These are phyloP conservation scores for Mesorhabditis belari DNA, from an alignment of 2,888 invertebrate species.

Conservation along the genomic window DNA sequence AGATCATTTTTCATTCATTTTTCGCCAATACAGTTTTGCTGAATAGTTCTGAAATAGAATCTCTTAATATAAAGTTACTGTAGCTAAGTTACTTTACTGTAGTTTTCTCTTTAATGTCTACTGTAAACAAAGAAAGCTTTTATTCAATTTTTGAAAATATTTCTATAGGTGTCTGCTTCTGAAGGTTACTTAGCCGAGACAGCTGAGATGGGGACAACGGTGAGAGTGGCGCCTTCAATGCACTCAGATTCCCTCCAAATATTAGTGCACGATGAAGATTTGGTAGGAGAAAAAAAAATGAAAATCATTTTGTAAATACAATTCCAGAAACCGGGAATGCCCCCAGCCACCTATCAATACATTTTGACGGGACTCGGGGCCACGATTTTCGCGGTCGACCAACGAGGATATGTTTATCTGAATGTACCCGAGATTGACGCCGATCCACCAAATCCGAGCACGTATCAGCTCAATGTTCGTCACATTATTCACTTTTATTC, in stretches of 20 bases:
- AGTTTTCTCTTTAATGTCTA: not conserved
- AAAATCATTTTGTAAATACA: not conserved
- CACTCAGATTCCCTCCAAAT: conserved; percentile 48
- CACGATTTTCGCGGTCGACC: conserved; percentile 52
- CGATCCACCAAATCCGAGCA: conserved; percentile 44
- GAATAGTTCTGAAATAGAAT: too few relatives aligned
- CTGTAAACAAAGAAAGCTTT: not conserved
- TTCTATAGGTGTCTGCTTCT: conserved; percentile 40
- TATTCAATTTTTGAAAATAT: not conserved
- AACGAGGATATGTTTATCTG: conserved; percentile 49
- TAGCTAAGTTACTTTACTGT: not conserved
- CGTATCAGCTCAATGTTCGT: conserved; percentile 47
- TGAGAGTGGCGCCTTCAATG: conserved; percentile 37
- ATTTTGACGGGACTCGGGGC: conserved; percentile 51
- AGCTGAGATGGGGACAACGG: conserved; percentile 49
- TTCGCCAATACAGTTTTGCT: too few relatives aligned
- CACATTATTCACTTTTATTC: too few relatives aligned
- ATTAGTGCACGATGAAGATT: conserved; percentile 50
- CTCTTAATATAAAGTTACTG: not conserved
- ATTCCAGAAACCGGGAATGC: conserved; percentile 52
- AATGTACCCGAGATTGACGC: conserved; percentile 48
- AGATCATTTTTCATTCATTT: not conserved
- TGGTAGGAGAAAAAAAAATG: conserved; percentile 27
- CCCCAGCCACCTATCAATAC: conserved; percentile 53
- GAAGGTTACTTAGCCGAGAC: conserved; percentile 49